A percentile compares a stretch with the other conserved stretches of the same genome.
These are phyloP conservation scores for Cranoglanis bouderius DNA, from an alignment of 2,113 vertebrate genomes.

Conservation along the genomic window DNA sequence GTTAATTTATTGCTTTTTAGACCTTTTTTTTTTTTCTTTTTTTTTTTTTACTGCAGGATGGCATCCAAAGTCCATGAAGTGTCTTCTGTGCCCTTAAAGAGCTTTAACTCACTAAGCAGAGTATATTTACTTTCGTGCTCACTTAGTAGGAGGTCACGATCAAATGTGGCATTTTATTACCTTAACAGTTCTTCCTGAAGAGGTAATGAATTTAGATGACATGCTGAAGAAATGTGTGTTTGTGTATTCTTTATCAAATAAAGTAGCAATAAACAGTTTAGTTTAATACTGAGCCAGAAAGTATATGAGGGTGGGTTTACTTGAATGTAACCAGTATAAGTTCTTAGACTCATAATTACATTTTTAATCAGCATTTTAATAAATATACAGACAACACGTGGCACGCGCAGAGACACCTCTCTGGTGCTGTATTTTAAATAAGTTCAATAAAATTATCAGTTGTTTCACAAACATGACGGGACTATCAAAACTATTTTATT, in stretches of 20 bases:
- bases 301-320: not conserved
- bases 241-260: not conserved
- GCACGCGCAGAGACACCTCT: not conserved
- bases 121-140: constrained; percentile 35
- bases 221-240: not conserved
- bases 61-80: not conserved
- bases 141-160: constrained; percentile 33
- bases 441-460: not conserved
- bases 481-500: not conserved
- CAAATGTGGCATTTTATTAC: constrained; percentile 44
- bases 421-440: not conserved
- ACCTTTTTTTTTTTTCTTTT: not conserved
- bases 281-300: too few species aligned
- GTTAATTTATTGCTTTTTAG: not conserved
- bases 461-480: not conserved
- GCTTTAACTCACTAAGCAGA: constrained; percentile 18
- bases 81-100: constrained; percentile 24
- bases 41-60: not conserved
- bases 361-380: not conserved
- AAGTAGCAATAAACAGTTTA: too few species aligned
- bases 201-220: constrained; percentile 25
- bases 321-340: not conserved
- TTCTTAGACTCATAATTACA: not conserved
- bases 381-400: not conserved
- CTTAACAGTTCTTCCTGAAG: constrained; percentile 36